These are phyloP conservation scores for Papilio demoleus DNA, from an alignment of 2,888 invertebrate genomes.

Conservation along the genomic window DNA sequence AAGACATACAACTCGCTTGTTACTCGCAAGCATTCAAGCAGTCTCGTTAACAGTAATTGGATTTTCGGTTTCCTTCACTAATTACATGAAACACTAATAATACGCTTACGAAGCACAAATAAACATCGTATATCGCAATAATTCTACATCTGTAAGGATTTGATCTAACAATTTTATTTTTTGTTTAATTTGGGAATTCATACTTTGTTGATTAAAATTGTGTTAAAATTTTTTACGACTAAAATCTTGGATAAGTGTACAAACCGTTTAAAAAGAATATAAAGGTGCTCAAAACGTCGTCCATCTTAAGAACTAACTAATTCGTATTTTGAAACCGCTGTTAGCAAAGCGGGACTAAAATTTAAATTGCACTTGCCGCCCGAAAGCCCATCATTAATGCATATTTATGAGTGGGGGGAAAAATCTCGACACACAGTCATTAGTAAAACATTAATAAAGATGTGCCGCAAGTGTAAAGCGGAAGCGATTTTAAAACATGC, in stretches of 20 bases:
- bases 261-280: background rate
- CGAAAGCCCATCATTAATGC: conserved; percentile 72
- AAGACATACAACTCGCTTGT: background rate
- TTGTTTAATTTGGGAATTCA: too few species aligned
- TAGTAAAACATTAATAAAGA: conserved; percentile 73
- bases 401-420: conserved; percentile 79
- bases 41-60: conserved; percentile 14
- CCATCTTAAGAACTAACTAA: conserved; percentile 31
- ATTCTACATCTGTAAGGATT: background rate
- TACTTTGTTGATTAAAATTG: background rate
- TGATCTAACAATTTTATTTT: background rate
- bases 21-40: background rate
- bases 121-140: conserved; percentile 4
- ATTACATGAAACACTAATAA: background rate
- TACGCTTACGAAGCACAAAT: conserved; percentile 1
- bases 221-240: background rate
- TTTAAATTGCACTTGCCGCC: conserved; percentile 64
- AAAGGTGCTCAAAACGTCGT: conserved; percentile 11
- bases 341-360: conserved; percentile 52
- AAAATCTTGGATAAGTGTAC: background rate
- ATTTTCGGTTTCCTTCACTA: conserved; percentile 7
- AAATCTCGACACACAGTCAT: conserved; percentile 79
- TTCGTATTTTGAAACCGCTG: conserved; percentile 46
- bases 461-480: conserved; percentile 49
- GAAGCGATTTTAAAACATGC: conserved; percentile 3